phyloP scores from a whole-genome alignment of 2,797 vertebrate species.

The Tragelaphus oryx region DNA sequence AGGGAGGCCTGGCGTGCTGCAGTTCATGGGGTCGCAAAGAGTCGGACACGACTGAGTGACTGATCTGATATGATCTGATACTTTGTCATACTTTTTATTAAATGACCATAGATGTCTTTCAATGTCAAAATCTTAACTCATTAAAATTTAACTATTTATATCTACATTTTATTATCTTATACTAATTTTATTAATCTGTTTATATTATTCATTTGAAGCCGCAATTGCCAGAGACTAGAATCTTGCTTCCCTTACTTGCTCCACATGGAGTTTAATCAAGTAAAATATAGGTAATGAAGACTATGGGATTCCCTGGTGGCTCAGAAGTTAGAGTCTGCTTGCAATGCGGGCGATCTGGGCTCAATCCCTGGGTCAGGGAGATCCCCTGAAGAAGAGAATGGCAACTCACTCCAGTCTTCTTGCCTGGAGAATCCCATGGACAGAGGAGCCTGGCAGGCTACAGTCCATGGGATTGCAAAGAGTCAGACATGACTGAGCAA shows the following conservation, averaged over 20 bases:
- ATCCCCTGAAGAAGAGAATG: not conserved
- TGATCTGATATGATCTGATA: no score
- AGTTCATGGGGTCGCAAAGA: no score
- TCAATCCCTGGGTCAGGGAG: not conserved
- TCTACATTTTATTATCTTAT: slow-evolving; percentile 23
- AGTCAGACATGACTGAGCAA: not conserved
- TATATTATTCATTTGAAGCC: slow-evolving; percentile 37
- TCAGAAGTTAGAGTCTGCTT: not conserved
- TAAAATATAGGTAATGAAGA: slow-evolving; percentile 37
- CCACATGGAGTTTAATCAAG: slow-evolving; percentile 11
- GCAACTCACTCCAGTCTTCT: not conserved
- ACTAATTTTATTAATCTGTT: not conserved
- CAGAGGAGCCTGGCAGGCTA: not conserved
- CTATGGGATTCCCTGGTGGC: not conserved
- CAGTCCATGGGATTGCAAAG: not conserved
- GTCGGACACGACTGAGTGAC: no score
- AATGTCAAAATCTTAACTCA: slow-evolving; percentile 35
- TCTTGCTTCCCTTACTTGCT: slow-evolving; percentile 35
- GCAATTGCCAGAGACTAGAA: not conserved
- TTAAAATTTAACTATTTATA: slow-evolving; percentile 9
- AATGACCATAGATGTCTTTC: slow-evolving; percentile 28
- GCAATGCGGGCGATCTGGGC: not conserved
- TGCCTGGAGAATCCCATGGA: not conserved
- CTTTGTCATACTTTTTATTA: not conserved
- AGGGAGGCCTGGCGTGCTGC: no score